Conservation (phyloP, 2,888 invertebrate species). For the Pyrrhia umbra region DNA sequence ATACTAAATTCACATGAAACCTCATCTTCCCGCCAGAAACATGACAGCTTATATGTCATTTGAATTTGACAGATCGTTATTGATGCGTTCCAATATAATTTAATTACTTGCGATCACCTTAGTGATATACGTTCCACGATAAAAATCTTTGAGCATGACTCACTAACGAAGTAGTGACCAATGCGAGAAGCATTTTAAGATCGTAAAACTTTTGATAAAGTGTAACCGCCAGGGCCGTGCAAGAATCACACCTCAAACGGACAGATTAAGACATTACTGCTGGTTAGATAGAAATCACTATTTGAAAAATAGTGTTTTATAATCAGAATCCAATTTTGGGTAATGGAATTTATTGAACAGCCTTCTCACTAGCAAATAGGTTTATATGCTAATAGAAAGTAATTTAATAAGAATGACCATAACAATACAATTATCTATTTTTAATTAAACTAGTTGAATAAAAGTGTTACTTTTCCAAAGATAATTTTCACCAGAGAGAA, state of each 20-base stretch:
- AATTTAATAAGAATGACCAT: conserved; percentile 22
- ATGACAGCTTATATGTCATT: conserved; percentile 48
- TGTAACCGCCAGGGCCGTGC: conserved; percentile 28
- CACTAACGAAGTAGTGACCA: conserved; percentile 57
- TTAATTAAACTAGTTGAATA: neutral
- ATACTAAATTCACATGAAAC: conserved; percentile 16
- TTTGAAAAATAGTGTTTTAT: conserved; percentile 20
- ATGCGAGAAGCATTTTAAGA: conserved; percentile 45
- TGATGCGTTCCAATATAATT: conserved; percentile 51
- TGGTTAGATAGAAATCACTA: conserved; percentile 43
- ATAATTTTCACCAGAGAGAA: neutral
- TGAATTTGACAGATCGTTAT: conserved; percentile 49
- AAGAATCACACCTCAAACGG: conserved; percentile 44
- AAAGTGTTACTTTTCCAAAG: neutral
- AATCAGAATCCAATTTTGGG: conserved; percentile 13
- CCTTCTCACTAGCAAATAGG: neutral
- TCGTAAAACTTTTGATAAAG: conserved; percentile 52
- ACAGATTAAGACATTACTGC: conserved; percentile 45
- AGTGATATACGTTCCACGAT: conserved; percentile 49
- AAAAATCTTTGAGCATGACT: conserved; percentile 54
- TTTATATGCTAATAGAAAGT: conserved; percentile 22
- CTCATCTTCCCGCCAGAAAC: conserved; percentile 34
- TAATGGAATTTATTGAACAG: conserved; percentile 29
- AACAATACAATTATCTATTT: conserved; percentile 5
- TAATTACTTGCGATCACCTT: conserved; percentile 46